phyloP scores from a whole-genome alignment of 2,888 invertebrate genomes.

The Nipponacmea schrenckii region DNA sequence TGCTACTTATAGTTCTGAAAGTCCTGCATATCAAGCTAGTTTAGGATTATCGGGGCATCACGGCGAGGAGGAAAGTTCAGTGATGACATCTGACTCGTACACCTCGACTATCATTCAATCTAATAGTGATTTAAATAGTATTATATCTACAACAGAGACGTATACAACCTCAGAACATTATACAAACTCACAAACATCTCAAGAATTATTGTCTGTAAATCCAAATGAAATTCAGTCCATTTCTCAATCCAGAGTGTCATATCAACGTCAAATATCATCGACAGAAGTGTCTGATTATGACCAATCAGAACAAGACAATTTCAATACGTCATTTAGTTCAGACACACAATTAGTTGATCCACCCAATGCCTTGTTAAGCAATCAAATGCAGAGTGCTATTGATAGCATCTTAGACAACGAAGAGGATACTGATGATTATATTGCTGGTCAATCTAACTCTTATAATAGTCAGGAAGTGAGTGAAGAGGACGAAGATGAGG shows the following conservation, averaged over 20 bases:
- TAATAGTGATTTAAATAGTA: not conserved
- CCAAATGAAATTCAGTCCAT: constrained; percentile 1
- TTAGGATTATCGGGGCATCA: not conserved
- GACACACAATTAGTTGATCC: constrained; percentile 20
- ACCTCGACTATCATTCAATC: not conserved
- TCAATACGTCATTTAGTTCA: constrained; percentile 28
- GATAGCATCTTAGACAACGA: constrained; percentile 74
- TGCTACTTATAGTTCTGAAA: not conserved
- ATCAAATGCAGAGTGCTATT: constrained; percentile 81
- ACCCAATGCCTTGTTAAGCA: constrained; percentile 36
- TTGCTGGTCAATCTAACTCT: constrained; percentile 13
- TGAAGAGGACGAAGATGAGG: constrained; percentile 64
- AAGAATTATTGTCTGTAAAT: not conserved
- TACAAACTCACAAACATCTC: not conserved
- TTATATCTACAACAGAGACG: not conserved
- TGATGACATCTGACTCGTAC: not conserved
- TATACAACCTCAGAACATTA: not conserved
- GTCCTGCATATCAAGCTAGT: not conserved
- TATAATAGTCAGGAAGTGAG: constrained; percentile 14
- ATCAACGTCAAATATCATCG: constrained; percentile 3
- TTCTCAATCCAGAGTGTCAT: not conserved
- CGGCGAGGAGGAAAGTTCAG: not conserved
- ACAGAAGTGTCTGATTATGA: not conserved
- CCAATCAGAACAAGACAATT: not conserved
- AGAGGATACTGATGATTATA: constrained; percentile 13